phyloP scores from a whole-genome alignment of 2,888 invertebrate genomes.

The Platycheirus albimanus region DNA sequence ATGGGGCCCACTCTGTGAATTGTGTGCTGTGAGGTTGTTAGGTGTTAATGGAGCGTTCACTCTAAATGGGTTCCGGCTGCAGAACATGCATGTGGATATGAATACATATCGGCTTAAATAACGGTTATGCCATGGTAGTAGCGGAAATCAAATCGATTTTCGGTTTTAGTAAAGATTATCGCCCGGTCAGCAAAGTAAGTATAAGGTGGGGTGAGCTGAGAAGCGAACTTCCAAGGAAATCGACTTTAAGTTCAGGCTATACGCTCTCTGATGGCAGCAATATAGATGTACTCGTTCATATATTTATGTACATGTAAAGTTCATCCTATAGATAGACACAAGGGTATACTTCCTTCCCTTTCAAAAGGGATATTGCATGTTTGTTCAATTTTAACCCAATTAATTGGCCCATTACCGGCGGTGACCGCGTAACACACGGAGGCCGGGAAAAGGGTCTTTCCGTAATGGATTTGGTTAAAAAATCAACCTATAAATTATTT shows the following conservation, averaged over 20 bases:
- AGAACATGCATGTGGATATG: constrained; percentile 49
- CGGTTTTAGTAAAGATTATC: constrained; percentile 70
- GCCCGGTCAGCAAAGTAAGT: constrained; percentile 51
- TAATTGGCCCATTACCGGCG: constrained; percentile 68
- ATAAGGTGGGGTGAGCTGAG: neutral
- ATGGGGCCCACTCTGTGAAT: constrained; percentile 56
- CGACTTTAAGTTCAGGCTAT: constrained; percentile 28
- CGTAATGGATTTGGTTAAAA: neutral
- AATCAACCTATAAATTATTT: neutral
- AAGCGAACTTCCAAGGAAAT: neutral
- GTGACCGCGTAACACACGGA: constrained; percentile 37
- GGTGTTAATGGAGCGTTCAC: constrained; percentile 73
- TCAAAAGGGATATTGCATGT: constrained; percentile 37
- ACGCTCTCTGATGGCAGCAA: neutral
- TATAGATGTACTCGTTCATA: constrained; percentile 19
- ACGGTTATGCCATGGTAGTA: constrained; percentile 25
- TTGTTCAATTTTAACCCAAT: constrained; percentile 58
- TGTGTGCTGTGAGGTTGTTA: constrained; percentile 67
- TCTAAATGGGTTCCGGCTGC: constrained; percentile 65
- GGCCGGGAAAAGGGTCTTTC: neutral
- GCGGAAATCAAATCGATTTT: constrained; percentile 72
- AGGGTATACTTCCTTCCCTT: neutral
- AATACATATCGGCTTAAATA: constrained; percentile 39
- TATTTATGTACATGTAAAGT: no score
- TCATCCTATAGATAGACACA: no score